phyloP scores from a whole-genome alignment of 2,797 vertebrate species.

The Valencia hispanica region DNA sequence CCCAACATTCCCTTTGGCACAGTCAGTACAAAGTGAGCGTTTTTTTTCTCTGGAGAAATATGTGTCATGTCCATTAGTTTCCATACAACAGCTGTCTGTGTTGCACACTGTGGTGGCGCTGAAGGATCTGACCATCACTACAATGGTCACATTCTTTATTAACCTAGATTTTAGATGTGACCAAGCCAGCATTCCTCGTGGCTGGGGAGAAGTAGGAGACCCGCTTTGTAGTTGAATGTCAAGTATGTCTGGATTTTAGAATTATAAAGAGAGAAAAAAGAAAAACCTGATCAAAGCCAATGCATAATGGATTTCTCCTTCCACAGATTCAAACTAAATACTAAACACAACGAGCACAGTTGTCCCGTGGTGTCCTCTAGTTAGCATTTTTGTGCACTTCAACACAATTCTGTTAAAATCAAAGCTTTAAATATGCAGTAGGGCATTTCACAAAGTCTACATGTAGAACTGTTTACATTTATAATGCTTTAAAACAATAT shows the following conservation, averaged over 20 bases:
- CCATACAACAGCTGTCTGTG: conserved; percentile 68
- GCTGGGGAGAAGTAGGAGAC: conserved; percentile 19
- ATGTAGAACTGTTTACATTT: not conserved
- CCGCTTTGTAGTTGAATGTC: conserved; percentile 64
- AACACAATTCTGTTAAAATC: not conserved
- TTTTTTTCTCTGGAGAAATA: conserved; percentile 41
- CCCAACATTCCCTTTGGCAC: conserved; percentile 3
- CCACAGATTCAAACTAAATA: conserved; percentile 5
- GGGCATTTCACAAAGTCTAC: not conserved
- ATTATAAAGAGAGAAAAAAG: conserved; percentile 18
- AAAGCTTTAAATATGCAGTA: not conserved
- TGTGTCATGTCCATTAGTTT: conserved; percentile 49
- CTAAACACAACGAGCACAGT: not conserved
- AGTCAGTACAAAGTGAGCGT: conserved; percentile 51
- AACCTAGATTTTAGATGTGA: conserved; percentile 53
- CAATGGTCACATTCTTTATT: conserved; percentile 69
- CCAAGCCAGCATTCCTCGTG: conserved; percentile 65
- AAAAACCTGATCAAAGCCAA: conserved; percentile 33
- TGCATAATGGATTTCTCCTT: conserved; percentile 20
- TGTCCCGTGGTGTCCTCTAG: not conserved
- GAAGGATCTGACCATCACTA: conserved; percentile 47
- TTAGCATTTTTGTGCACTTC: not conserved
- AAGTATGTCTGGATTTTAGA: conserved; percentile 52
- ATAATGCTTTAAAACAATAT: not conserved
- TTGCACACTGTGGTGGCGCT: conserved; percentile 21